A percentile compares a stretch with the other conserved stretches of the same genome.
Conservation (phyloP, 2,113 vertebrate genomes). For the Oenanthe oenanthe region DNA sequence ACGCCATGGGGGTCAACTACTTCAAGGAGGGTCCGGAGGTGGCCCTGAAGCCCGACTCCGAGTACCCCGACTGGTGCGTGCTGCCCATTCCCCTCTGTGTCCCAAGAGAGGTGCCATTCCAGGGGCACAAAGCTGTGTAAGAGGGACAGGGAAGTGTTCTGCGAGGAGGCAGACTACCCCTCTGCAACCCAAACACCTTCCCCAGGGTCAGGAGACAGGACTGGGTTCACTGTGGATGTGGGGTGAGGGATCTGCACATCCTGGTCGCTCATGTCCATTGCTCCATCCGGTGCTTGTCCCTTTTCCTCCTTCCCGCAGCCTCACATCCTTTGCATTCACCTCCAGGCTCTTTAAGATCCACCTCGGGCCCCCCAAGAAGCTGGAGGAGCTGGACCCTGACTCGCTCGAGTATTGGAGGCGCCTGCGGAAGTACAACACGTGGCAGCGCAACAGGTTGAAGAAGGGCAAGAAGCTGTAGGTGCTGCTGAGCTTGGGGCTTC, state of each 20-base stretch:
- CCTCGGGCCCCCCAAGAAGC: slow-evolving; percentile 77
- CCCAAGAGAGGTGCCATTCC: neutral
- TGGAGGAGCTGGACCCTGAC: slow-evolving; percentile 83
- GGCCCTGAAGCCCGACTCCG: slow-evolving; percentile 75
- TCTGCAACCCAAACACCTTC: neutral
- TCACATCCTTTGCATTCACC: neutral
- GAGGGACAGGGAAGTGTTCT: neutral
- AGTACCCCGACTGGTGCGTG: slow-evolving; percentile 92
- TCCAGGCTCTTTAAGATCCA: slow-evolving; percentile 89
- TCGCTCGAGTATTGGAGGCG: slow-evolving; percentile 82
- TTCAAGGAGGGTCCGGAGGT: slow-evolving; percentile 88
- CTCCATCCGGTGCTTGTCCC: rapidly evolving
- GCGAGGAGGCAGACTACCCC: neutral
- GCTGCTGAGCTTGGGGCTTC: neutral
- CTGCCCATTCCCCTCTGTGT: too few relatives aligned
- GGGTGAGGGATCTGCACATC: rapidly evolving
- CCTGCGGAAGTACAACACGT: slow-evolving; percentile 87
- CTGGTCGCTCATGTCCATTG: rapidly evolving
- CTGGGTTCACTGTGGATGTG: neutral
- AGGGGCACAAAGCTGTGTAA: rapidly evolving
- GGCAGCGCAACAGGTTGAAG: slow-evolving; percentile 82
- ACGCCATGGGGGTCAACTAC: slow-evolving; percentile 89
- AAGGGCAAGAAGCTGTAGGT: slow-evolving; percentile 82
- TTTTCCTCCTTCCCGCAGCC: rapidly evolving
- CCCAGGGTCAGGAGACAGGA: too few relatives aligned